Conservation (phyloP, 2,113 vertebrate genomes). For the Centropus bengalensis region DNA sequence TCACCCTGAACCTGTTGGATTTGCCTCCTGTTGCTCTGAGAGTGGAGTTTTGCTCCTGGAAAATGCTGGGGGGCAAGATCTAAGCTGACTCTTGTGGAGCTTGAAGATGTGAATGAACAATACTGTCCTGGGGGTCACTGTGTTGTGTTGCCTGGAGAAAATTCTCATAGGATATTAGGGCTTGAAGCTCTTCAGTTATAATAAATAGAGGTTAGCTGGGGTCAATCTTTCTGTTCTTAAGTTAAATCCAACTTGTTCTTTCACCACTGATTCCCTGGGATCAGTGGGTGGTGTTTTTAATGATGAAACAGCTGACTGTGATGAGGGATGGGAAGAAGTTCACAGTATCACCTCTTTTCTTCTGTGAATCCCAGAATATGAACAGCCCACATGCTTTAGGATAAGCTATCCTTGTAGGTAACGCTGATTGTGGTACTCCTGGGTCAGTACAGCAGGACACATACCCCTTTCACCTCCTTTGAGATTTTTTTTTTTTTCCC, state of each 20-base stretch:
- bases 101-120: constrained; percentile 16
- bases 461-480: not conserved
- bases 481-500: not conserved
- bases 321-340: not conserved
- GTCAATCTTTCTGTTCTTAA: not conserved
- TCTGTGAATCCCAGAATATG: not conserved
- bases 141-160: not conserved
- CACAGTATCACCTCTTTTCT: not conserved
- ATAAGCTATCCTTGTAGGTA: not conserved
- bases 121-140: not conserved
- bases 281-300: not conserved
- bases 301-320: not conserved
- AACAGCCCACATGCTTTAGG: not conserved
- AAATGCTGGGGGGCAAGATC: not conserved
- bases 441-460: not conserved
- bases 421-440: not conserved
- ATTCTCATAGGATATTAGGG: constrained; percentile 3
- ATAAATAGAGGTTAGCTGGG: constrained; percentile 22
- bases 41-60: constrained; percentile 15
- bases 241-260: constrained; percentile 1
- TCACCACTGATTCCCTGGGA: not conserved
- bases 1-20: not conserved
- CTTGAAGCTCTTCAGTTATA: constrained; percentile 16
- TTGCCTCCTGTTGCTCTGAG: not conserved
- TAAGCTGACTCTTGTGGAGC: not conserved